phyloP scores from a whole-genome alignment of 2,888 invertebrate species.

The Muscina levida region DNA sequence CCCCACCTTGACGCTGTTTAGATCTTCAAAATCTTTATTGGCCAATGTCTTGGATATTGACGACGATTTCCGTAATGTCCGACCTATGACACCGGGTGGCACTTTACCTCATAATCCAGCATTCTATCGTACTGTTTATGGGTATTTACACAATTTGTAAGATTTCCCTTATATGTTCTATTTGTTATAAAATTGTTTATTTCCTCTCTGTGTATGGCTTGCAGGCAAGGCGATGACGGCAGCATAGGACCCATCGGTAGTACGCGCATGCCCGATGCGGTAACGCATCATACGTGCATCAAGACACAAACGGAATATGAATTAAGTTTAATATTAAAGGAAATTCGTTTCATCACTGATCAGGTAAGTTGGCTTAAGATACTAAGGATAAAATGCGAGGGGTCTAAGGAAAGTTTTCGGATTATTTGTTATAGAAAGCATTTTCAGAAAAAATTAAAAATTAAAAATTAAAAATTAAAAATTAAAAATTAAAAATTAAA shows the following conservation, averaged over 20 bases:
- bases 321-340: constrained; percentile 96
- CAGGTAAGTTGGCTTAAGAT: constrained; percentile 83
- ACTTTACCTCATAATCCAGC: constrained; percentile 83
- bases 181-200: constrained; percentile 27
- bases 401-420: constrained; percentile 7
- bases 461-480: too few relatives aligned
- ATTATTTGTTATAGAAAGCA: too few relatives aligned
- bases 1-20: constrained; percentile 60
- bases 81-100: constrained; percentile 84
- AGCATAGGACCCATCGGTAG: constrained; percentile 83
- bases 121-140: constrained; percentile 88
- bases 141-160: constrained; percentile 80
- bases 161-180: constrained; percentile 17
- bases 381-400: neutral
- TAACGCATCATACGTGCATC: constrained; percentile 91
- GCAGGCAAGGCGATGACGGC: constrained; percentile 79
- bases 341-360: constrained; percentile 95
- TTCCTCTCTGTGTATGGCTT: constrained; percentile 64
- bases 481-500: too few relatives aligned
- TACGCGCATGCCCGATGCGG: constrained; percentile 87
- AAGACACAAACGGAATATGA: constrained; percentile 92
- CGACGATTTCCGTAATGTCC: constrained; percentile 94
- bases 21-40: constrained; percentile 95
- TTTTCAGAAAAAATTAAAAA: too few relatives aligned
- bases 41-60: constrained; percentile 98